These are phyloP conservation scores for Taphrorychus bicolor DNA, from an alignment of 2,888 invertebrate genomes.

Conservation along the genomic window DNA sequence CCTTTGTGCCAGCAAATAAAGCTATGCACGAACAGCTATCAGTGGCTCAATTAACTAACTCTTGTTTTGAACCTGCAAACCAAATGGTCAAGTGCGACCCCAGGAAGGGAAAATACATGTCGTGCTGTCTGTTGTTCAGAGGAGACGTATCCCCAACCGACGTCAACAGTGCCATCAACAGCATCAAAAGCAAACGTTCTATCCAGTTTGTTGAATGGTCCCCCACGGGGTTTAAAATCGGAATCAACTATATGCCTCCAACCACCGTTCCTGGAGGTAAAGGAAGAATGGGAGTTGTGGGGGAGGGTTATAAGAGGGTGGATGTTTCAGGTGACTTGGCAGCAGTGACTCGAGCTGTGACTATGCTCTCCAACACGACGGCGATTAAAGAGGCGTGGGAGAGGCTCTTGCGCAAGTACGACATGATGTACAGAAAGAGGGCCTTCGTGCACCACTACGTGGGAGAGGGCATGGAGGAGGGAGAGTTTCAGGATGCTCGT, in stretches of 20 bases:
- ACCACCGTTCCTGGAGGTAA: constrained; percentile 93
- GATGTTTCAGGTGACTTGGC: constrained; percentile 92
- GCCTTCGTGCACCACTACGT: constrained; percentile 97
- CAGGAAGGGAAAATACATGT: constrained; percentile 92
- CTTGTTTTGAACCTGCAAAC: constrained; percentile 82
- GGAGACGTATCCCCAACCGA: constrained; percentile 88
- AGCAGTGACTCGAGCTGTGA: constrained; percentile 93
- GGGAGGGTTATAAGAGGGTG: no score
- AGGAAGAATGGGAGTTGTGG: no score
- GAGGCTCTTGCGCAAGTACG: constrained; percentile 83
- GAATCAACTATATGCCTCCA: constrained; percentile 92
- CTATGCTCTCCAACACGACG: constrained; percentile 98
- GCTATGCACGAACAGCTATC: constrained; percentile 69
- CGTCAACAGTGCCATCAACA: constrained; percentile 91
- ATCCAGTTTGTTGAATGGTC: constrained; percentile 94
- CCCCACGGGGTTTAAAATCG: constrained; percentile 80
- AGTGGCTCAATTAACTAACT: constrained; percentile 74
- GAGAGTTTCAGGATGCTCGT: constrained; percentile 86
- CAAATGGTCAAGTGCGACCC: constrained; percentile 94
- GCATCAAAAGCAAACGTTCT: constrained; percentile 92
- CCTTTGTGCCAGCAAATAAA: constrained; percentile 68
- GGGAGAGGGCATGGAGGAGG: constrained; percentile 86
- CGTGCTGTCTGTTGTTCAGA: constrained; percentile 94
- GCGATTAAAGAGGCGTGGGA: constrained; percentile 97
- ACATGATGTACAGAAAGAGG: constrained; percentile 92